Conservation (phyloP, 2,888 invertebrate species). For the Drosophila longiperda region DNA sequence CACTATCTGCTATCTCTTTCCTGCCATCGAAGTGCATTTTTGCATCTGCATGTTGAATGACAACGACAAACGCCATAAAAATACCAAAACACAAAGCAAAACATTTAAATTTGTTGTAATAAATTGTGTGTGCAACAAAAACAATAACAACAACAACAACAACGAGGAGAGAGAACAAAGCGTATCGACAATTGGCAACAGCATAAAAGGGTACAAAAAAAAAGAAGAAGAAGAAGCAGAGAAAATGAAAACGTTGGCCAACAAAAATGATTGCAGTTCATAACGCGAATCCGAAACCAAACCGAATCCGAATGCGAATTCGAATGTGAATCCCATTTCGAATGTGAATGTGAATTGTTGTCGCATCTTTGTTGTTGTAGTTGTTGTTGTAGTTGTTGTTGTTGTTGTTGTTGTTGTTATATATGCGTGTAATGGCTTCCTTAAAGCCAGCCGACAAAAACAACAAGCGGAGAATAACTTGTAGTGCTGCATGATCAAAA, state of each 20-base stretch:
- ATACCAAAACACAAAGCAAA: slow-evolving; percentile 62
- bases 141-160: slow-evolving; percentile 32
- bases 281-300: slow-evolving; percentile 52
- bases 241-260: slow-evolving; percentile 33
- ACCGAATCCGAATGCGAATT: slow-evolving; percentile 25
- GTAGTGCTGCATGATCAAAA: slow-evolving; percentile 66
- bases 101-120: slow-evolving; percentile 82
- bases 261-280: slow-evolving; percentile 71
- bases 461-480: slow-evolving; percentile 32
- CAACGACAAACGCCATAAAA: slow-evolving; percentile 68
- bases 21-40: background rate
- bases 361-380: slow-evolving; percentile 27
- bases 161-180: slow-evolving; percentile 52
- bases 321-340: slow-evolving; percentile 36
- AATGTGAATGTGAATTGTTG: slow-evolving; percentile 57
- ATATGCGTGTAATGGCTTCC: slow-evolving; percentile 81
- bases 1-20: background rate
- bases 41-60: slow-evolving; percentile 48
- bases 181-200: slow-evolving; percentile 53
- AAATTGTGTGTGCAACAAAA: slow-evolving; percentile 66
- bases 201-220: slow-evolving; percentile 26
- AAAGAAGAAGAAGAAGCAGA: background rate
- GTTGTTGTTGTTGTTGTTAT: slow-evolving; percentile 47
- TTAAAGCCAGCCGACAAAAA: slow-evolving; percentile 61
- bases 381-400: no score